phyloP scores from a whole-genome alignment of 2,113 vertebrate genomes.

The Myocastor coypus region DNA sequence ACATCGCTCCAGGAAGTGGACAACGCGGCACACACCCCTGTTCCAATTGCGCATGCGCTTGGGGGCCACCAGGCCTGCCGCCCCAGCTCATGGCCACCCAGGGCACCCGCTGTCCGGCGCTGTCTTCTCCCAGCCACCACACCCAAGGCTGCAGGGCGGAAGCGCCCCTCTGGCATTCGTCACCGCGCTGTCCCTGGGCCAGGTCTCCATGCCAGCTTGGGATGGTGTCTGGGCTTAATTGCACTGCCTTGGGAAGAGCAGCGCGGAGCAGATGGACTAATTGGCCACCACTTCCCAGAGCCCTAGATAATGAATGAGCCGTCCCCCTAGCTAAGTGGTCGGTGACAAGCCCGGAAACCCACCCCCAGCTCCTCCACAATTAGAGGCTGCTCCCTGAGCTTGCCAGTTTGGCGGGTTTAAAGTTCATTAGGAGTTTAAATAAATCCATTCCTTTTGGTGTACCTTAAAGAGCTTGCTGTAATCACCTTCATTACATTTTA shows the following conservation, averaged over 20 bases:
- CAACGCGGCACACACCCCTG: neutral
- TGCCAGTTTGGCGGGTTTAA: neutral
- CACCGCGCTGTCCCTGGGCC: neutral
- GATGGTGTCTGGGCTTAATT: neutral
- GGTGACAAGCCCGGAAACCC: neutral
- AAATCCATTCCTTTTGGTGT: conserved; percentile 56
- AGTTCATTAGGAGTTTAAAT: conserved; percentile 74
- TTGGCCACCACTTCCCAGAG: conserved; percentile 58
- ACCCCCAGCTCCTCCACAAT: neutral
- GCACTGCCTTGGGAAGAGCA: neutral
- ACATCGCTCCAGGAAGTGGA: neutral
- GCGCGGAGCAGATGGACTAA: conserved; percentile 53
- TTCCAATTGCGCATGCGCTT: accelerated
- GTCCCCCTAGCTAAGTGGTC: neutral
- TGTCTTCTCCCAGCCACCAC: neutral
- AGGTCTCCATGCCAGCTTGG: neutral
- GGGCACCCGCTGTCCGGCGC: accelerated
- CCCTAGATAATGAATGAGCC: neutral
- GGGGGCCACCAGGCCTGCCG: accelerated
- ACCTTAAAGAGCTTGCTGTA: conserved; percentile 55
- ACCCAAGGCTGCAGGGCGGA: accelerated
- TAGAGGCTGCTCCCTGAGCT: neutral
- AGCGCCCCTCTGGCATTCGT: neutral
- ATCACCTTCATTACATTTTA: conserved; percentile 61
- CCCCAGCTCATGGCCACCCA: accelerated